Base-by-base conservation (phyloP, 1,140 invertebrate species). In the Belonocnema kinseyi region DNA sequence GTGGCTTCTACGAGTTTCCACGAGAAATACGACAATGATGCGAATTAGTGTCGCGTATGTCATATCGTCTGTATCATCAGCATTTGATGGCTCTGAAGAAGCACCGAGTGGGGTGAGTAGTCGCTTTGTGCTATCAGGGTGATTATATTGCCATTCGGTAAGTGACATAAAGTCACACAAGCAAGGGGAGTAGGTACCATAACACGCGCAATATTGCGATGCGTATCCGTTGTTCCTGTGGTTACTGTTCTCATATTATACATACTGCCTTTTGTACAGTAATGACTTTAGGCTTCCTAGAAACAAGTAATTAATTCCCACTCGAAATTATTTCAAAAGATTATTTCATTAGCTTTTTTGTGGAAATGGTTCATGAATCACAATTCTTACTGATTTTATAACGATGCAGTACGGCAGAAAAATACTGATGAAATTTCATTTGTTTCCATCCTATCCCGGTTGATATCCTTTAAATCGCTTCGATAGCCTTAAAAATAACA, bases 41-140 rank as follows among this genome's bases (percentile, higher is more conserved):
- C 79, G 85, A 91, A 91, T 91, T 90, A 91, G 86, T 85, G 82
- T 77, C 82, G 82, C 85, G 85, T 86, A 87, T 80, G 82, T 88
- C 85, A 85, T 89, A 88, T 89, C 88, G 86, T 90, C 87, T 90
- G 86, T 89, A 88, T 89, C 87, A 90, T 90, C 88, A 88, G 81
- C 86, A 83, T 89, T 90, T 90, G 88, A 90, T 87, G 85, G 84
- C 80, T 79, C 76, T 82, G 81, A 83, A 86, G 85, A 83, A 85
- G 86, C 86, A 83, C 77, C 80, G 79, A 82, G 82, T 81, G 83
- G 79, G 78, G 83, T 71, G 83, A 85, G 84, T 83, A 83, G 85
- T 80, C 80, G 87, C 89, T 90, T 90, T 90, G 89, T 90, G 77
- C 85, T 88, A 89, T 90, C 88, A 90, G 85, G 84, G 80, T 91